Evolutionary conservation across 2,888 invertebrate species (phyloP).

Genomic region (Shargacucullia verbasci): DNA sequence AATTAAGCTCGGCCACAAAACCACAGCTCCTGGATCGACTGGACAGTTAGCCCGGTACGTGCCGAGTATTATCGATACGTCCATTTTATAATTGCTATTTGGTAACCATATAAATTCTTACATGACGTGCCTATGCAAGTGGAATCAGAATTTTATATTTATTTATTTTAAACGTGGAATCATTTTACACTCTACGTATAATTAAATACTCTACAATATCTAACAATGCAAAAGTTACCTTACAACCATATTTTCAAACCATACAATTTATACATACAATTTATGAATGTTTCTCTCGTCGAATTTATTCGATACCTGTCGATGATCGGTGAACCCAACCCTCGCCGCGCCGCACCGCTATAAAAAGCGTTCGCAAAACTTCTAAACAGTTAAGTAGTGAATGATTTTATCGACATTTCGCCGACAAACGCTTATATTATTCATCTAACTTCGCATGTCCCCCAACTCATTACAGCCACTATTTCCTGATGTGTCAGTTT

Average conservation of each 20-base stretch:
- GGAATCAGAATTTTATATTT: too few species aligned
- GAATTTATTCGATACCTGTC: constrained; percentile 30
- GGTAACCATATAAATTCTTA: constrained; percentile 23
- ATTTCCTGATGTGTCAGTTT: constrained; percentile 79
- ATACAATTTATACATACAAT: too few species aligned
- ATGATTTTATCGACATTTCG: constrained; percentile 61
- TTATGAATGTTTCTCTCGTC: too few species aligned
- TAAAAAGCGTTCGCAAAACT: constrained; percentile 51
- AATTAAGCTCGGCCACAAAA: constrained; percentile 83
- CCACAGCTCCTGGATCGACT: constrained; percentile 84
- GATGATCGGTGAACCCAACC: constrained; percentile 23
- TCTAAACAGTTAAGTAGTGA: constrained; percentile 61
- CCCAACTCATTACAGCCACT: constrained; percentile 78
- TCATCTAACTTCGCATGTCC: constrained; percentile 75
- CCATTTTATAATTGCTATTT: constrained; percentile 70
- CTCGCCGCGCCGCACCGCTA: constrained; percentile 16
- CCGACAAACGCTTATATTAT: constrained; percentile 72
- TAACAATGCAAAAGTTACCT: too few species aligned
- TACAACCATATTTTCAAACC: neutral
- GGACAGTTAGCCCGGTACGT: constrained; percentile 72
- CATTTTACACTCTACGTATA: too few species aligned
- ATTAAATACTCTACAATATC: too few species aligned
- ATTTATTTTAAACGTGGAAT: too few species aligned
- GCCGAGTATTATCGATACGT: constrained; percentile 68
- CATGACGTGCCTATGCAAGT: neutral